Conservation (phyloP, 2,797 vertebrate species). For the Squalus acanthias region DNA sequence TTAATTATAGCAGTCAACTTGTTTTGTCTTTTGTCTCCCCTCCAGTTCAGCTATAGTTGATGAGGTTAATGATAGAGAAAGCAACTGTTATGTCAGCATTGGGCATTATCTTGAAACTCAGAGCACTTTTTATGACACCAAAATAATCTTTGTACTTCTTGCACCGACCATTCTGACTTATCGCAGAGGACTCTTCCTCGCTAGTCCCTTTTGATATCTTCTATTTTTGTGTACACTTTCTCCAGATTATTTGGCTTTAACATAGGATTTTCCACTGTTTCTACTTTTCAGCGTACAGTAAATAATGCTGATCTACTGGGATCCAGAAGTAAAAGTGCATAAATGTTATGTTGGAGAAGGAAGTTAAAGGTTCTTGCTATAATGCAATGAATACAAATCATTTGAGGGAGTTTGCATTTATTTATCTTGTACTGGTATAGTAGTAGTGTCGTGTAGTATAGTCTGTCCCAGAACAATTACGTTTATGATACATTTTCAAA, state of each 20-base stretch:
- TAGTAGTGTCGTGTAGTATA: no score
- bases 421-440: no score
- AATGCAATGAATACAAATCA: no score
- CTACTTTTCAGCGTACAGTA: no score
- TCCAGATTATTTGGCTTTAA: no score
- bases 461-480: background rate
- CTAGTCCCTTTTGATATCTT: background rate
- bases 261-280: no score
- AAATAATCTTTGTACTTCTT: background rate
- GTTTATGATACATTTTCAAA: background rate
- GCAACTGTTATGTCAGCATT: background rate
- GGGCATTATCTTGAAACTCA: background rate
- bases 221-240: no score
- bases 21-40: background rate
- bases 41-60: background rate
- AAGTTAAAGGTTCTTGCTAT: no score
- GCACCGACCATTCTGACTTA: background rate
- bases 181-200: background rate
- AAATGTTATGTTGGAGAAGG: no score
- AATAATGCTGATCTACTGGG: no score
- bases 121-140: background rate
- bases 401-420: no score
- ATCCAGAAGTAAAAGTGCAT: no score
- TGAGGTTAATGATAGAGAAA: background rate
- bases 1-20: background rate